Conservation (phyloP, 1,140 invertebrate species). For the Pinna nobilis region DNA sequence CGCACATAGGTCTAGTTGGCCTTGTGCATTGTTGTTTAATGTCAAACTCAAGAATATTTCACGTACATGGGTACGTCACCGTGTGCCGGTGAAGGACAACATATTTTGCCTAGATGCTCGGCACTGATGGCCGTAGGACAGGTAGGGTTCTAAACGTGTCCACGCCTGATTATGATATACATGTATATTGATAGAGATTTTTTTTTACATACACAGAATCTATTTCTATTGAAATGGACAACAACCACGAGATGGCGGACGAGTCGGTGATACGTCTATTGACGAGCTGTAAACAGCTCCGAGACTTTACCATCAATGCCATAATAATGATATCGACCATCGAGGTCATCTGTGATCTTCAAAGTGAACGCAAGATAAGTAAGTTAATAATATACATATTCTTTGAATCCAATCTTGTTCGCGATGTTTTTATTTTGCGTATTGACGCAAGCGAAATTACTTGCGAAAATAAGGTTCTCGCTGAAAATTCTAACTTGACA, state of each 20-base stretch:
- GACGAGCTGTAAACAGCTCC: conserved; percentile 38
- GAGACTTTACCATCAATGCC: conserved; percentile 45
- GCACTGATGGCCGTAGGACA: too few species aligned
- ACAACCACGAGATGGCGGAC: conserved; percentile 45
- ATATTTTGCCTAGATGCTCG: too few species aligned
- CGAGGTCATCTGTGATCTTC: conserved; percentile 26
- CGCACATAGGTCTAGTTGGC: not conserved
- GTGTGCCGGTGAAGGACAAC: too few species aligned
- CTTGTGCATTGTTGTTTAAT: too few species aligned
- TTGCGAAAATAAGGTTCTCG: too few species aligned
- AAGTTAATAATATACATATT: not conserved
- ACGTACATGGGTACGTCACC: too few species aligned
- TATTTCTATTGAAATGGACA: conserved; percentile 43
- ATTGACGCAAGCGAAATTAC: too few species aligned
- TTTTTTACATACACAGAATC: conserved; percentile 30
- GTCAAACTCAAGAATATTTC: too few species aligned
- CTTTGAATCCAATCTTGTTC: not conserved
- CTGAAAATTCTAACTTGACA: too few species aligned
- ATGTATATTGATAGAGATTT: not conserved
- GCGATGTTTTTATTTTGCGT: too few species aligned
- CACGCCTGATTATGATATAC: not conserved
- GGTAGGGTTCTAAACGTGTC: not conserved
- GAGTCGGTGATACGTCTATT: conserved; percentile 31
- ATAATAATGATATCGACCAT: conserved; percentile 25
- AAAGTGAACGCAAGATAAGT: conserved; percentile 44